phyloP scores from a whole-genome alignment of 2,888 invertebrate species.

The Myopa testacea region DNA sequence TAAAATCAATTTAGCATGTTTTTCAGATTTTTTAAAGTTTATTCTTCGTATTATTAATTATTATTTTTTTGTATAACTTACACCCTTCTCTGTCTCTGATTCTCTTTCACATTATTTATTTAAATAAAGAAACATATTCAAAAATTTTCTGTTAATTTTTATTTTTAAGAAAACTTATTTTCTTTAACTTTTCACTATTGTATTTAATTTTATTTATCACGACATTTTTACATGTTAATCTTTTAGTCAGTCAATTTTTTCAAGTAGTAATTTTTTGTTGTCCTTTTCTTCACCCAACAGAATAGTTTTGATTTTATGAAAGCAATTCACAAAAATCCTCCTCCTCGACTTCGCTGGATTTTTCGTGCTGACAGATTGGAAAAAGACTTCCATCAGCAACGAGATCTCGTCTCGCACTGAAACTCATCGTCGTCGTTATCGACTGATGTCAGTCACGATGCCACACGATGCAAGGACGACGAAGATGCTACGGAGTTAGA shows the following conservation, averaged over 20 bases:
- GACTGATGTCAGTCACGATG: slow-evolving; percentile 53
- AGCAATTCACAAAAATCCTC: slow-evolving; percentile 25
- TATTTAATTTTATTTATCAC: neutral
- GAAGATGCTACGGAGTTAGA: neutral
- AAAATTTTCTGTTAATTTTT: neutral
- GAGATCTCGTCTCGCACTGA: slow-evolving; percentile 70
- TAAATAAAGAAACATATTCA: too few species aligned
- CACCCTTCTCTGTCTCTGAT: neutral
- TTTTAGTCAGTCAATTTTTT: neutral
- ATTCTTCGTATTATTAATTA: too few species aligned
- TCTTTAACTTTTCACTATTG: slow-evolving; percentile 39
- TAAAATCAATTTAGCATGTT: neutral
- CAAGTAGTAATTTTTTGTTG: slow-evolving; percentile 13
- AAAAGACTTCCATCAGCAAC: slow-evolving; percentile 69
- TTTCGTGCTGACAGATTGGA: slow-evolving; percentile 41
- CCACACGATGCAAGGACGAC: slow-evolving; percentile 13
- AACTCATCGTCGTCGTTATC: slow-evolving; percentile 49
- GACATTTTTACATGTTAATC: neutral
- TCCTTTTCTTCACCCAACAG: neutral
- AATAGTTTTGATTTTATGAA: slow-evolving; percentile 4
- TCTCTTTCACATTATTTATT: neutral
- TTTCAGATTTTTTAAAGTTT: neutral
- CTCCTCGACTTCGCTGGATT: neutral
- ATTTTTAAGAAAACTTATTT: neutral
- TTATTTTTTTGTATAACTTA: neutral